Conservation (phyloP, 2,888 invertebrate species). For the Lomographa bimaculata region DNA sequence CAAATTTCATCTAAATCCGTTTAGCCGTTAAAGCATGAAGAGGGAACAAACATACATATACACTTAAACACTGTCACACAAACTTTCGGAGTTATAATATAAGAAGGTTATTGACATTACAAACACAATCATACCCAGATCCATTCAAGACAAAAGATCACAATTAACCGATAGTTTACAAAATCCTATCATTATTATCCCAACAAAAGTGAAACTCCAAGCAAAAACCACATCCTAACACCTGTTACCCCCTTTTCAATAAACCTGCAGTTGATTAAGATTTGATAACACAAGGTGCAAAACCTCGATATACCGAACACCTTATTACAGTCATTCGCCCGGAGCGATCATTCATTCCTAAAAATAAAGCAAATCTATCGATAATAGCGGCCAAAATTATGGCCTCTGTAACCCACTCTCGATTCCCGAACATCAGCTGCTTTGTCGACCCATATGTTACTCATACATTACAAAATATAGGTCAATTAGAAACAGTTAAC, state of each 20-base stretch:
- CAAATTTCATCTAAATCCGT: no score
- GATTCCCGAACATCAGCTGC: conserved; percentile 70
- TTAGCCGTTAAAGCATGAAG: no score
- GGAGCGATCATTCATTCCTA: conserved; percentile 51
- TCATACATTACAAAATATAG: conserved; percentile 58
- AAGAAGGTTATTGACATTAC: no score
- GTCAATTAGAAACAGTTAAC: conserved; percentile 54
- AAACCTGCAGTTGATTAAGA: conserved; percentile 51
- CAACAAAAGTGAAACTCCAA: conserved; percentile 22
- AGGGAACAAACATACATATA: no score
- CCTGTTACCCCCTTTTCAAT: conserved; percentile 67
- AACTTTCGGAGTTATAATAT: no score
- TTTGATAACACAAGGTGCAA: conserved; percentile 77
- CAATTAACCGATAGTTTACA: no score
- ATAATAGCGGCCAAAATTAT: conserved; percentile 71
- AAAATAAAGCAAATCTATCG: conserved; percentile 72
- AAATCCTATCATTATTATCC: no score
- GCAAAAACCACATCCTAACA: conserved; percentile 45
- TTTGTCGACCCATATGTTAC: conserved; percentile 67
- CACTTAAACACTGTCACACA: no score
- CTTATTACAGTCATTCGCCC: conserved; percentile 64
- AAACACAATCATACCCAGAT: no score
- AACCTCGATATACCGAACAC: conserved; percentile 62
- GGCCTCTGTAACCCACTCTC: conserved; percentile 61
- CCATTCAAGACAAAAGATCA: no score